A percentile compares a stretch with the other conserved stretches of the same genome.
Conservation (phyloP, 1,140 invertebrate genomes). For the Dendrolimus kikuchii region DNA sequence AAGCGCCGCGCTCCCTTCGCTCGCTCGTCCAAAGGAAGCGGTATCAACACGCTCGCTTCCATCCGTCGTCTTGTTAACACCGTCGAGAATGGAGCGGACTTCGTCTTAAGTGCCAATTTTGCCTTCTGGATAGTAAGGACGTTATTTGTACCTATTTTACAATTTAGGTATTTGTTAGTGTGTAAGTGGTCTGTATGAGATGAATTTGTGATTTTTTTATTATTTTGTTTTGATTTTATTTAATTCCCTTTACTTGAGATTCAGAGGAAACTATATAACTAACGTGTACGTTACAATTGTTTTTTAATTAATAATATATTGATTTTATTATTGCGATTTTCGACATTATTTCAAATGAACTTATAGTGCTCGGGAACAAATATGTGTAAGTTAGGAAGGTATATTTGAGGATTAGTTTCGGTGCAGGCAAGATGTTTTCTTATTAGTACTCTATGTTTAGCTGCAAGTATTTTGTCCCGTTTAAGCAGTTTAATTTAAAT, state of each 20-base stretch:
- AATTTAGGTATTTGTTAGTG: conserved; percentile 66
- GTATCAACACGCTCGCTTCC: conserved; percentile 1
- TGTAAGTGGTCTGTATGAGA: conserved; percentile 58
- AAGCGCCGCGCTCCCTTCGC: neutral
- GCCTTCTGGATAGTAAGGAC: conserved; percentile 71
- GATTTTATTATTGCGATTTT: conserved; percentile 1
- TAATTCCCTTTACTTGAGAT: conserved; percentile 27
- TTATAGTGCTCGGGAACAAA: conserved; percentile 68
- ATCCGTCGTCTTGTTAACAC: conserved; percentile 4
- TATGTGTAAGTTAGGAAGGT: conserved; percentile 50
- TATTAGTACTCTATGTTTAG: neutral
- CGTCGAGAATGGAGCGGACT: conserved; percentile 49
- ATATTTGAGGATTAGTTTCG: neutral
- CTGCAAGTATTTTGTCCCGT: too few relatives aligned
- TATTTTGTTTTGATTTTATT: conserved; percentile 13
- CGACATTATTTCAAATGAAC: conserved; percentile 18
- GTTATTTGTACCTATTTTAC: conserved; percentile 68
- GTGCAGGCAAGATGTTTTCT: neutral
- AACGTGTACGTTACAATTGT: conserved; percentile 7
- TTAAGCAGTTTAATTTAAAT: too few relatives aligned
- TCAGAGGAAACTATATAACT: conserved; percentile 23
- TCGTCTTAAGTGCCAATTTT: conserved; percentile 73
- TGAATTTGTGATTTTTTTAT: conserved; percentile 39
- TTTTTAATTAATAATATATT: too few relatives aligned
- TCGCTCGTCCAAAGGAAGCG: too few relatives aligned